Percentiles rank a stretch among this genome's conserved stretches.
These are phyloP conservation scores for Percopsis transmontana DNA, from an alignment of 2,113 vertebrate genomes.

Conservation along the genomic window DNA sequence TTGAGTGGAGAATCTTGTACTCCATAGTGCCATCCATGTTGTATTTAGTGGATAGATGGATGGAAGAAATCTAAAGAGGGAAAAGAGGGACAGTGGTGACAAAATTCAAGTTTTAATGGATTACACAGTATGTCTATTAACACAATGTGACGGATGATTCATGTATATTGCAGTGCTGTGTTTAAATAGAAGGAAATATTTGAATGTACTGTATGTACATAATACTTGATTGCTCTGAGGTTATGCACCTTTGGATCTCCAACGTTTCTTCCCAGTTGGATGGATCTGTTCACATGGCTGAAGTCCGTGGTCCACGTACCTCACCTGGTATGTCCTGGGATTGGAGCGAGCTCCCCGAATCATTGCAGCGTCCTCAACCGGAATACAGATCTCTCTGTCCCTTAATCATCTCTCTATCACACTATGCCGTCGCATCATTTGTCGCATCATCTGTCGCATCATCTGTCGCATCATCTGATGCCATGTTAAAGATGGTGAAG, in stretches of 20 bases:
- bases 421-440: not conserved
- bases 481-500: not conserved
- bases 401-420: not conserved
- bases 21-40: slow-evolving; percentile 11
- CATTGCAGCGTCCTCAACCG: not conserved
- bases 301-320: not conserved
- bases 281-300: not conserved
- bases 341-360: slow-evolving; percentile 7
- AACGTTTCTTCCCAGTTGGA: slow-evolving; percentile 5
- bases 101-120: not conserved
- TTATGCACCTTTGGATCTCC: not conserved
- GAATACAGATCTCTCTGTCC: slow-evolving; percentile 1
- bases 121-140: not conserved
- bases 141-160: not conserved
- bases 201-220: not conserved
- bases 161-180: not conserved
- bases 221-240: too few relatives aligned
- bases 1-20: not conserved
- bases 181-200: too few relatives aligned
- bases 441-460: not conserved
- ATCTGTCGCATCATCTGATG: not conserved
- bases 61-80: not conserved
- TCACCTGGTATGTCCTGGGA: slow-evolving; percentile 9
- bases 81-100: not conserved
- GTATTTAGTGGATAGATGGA: slow-evolving; percentile 5